Base-by-base conservation (phyloP, 2,797 vertebrate species). In the Smutsia gigantea region DNA sequence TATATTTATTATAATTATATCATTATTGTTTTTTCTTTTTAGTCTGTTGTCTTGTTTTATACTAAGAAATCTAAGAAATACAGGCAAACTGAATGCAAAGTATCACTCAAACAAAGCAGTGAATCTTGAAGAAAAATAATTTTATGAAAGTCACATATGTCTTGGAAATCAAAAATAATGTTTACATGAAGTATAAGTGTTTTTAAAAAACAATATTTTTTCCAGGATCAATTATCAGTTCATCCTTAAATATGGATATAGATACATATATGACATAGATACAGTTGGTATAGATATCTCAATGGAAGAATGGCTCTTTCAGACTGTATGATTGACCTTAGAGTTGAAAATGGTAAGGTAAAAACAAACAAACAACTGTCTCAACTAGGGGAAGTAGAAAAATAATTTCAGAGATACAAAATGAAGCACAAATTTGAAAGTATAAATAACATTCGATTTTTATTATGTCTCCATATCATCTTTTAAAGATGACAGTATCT, bases 391-490 rank as follows among this genome's bases (percentile, higher is more conserved):
- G 97, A 98, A 68, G 29, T 87, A 49, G 95, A 74, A 90, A 98
- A 97, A 95, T 98, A 96, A 97, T 97, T 98, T 98, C 85, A 83
- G 69, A 78, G 92, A 63, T 34, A 95, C 71, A 96, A 81, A 98
- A 95, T 78, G 18, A 49, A 91, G 96, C 55, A 97, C 88, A 96
- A 98, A 98, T 83, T 93, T 90, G 97, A 96, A 66, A 78, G 91
- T 94, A 97, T 82, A 90, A 8, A 15, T 39, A 79, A 59, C 13
- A 53, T 39, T 92, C 64, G 27, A 74, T 84, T 86, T 68, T 66
- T 12, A 46, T 46, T 46, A 49, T 17, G 57, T 74, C 9, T 3
- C 10, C 19, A 42, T 85, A 51, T 69, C 34, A 51, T 59, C 7
- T 29, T 37, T 55, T 83, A 85, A 77, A 59, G 25, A 49, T 34